A percentile compares a stretch with the other conserved stretches of the same genome.
Conservation (phyloP, 1,140 invertebrate genomes). For the Lethocerus indicus region DNA sequence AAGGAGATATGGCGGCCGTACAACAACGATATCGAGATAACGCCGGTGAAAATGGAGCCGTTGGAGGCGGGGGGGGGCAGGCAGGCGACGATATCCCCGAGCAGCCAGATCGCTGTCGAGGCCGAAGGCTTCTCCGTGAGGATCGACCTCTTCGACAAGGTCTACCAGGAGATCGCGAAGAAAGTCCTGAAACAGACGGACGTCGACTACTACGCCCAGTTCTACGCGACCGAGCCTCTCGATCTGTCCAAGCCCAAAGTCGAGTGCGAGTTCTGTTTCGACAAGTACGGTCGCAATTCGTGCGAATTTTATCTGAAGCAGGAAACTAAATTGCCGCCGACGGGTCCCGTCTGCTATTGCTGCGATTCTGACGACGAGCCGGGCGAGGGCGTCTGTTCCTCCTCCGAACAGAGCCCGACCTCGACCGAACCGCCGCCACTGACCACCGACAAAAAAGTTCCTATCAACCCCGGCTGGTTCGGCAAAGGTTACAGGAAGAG, state of each 20-base stretch:
- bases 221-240: slow-evolving; percentile 15
- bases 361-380: slow-evolving; percentile 29
- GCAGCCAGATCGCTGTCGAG: slow-evolving; percentile 2
- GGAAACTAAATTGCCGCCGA: slow-evolving; percentile 9
- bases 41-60: background rate
- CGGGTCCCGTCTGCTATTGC: slow-evolving; percentile 29
- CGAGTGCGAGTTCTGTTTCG: slow-evolving; percentile 13
- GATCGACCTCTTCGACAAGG: slow-evolving; percentile 14
- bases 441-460: slow-evolving; percentile 18
- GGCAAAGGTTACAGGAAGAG: slow-evolving; percentile 39
- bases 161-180: slow-evolving; percentile 14
- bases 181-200: slow-evolving; percentile 31
- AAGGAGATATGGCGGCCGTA: slow-evolving; percentile 13
- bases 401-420: slow-evolving; percentile 17
- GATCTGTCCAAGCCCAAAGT: slow-evolving; percentile 11
- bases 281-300: slow-evolving; percentile 5
- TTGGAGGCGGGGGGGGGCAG: background rate
- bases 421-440: slow-evolving; percentile 15
- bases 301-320: slow-evolving; percentile 16
- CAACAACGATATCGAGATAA: background rate
- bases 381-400: slow-evolving; percentile 15
- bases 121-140: slow-evolving; percentile 6
- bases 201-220: slow-evolving; percentile 22
- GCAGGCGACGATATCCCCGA: slow-evolving; percentile 10
- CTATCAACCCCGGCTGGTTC: slow-evolving; percentile 42